phyloP scores from a whole-genome alignment of 2,113 vertebrate species.

The Brachypteracias leptosomus region DNA sequence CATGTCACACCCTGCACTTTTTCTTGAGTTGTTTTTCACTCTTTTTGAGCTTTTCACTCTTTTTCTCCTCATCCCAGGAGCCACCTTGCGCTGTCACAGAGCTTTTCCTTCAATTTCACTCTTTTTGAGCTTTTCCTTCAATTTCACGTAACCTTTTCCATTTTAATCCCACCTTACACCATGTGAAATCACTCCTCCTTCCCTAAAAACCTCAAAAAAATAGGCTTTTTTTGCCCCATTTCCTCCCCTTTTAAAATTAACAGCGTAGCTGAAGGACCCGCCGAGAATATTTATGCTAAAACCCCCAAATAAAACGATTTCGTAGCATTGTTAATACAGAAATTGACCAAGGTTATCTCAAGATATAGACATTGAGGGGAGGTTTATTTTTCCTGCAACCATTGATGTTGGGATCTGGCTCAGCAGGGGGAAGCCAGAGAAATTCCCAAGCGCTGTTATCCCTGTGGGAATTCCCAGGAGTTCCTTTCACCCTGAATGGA shows the following conservation, averaged over 20 bases:
- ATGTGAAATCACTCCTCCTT: not conserved
- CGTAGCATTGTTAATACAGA: not conserved
- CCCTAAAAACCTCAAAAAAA: not conserved
- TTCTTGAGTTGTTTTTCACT: not conserved
- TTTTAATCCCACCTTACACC: not conserved
- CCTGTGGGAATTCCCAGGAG: not conserved
- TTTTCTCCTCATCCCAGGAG: not conserved
- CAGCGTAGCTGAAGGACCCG: not conserved
- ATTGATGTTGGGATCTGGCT: conserved; percentile 1
- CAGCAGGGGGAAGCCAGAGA: not conserved
- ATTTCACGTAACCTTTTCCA: not conserved
- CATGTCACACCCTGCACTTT: not conserved
- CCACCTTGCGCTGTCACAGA: not conserved
- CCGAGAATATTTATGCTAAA: not conserved
- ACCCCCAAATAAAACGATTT: not conserved
- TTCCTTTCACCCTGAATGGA: not conserved
- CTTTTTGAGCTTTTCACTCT: not conserved
- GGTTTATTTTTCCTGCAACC: not conserved
- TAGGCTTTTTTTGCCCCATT: not conserved
- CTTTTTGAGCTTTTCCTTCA: not conserved
- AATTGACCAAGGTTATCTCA: conserved; percentile 37
- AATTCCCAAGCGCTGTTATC: not conserved
- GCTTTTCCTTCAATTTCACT: not conserved
- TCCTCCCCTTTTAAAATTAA: not conserved
- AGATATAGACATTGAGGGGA: not conserved